phyloP scores from a whole-genome alignment of 1,140 invertebrate species.

The Lordiphosa mommai region DNA sequence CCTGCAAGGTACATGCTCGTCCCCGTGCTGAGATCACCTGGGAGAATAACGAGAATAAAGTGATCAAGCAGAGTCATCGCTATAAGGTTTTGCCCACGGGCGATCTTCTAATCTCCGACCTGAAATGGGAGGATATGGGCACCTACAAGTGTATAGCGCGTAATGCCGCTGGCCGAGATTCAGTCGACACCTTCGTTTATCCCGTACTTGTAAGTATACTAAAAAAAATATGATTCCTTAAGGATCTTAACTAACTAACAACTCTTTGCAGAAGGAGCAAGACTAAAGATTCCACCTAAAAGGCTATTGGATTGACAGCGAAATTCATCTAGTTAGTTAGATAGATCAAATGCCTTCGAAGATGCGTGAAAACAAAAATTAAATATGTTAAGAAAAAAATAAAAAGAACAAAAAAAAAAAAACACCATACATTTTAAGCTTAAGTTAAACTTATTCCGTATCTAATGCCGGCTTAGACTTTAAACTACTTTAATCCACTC shows the following conservation, averaged over 20 bases:
- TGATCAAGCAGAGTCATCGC: conserved; percentile 80
- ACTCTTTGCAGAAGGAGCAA: conserved; percentile 60
- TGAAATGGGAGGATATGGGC: conserved; percentile 91
- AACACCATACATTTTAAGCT: conserved; percentile 22
- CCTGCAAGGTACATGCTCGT: conserved; percentile 85
- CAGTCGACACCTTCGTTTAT: conserved; percentile 87
- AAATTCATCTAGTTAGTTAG: conserved; percentile 70
- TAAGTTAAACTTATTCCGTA: conserved; percentile 45
- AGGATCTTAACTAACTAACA: background rate
- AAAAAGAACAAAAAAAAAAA: conserved; percentile 24
- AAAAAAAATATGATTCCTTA: background rate
- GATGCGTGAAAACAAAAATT: conserved; percentile 56
- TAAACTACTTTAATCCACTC: conserved; percentile 29
- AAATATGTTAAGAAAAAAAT: conserved; percentile 37
- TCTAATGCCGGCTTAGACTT: conserved; percentile 76
- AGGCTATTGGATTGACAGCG: conserved; percentile 64
- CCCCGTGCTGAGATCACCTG: conserved; percentile 85
- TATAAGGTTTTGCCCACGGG: conserved; percentile 84
- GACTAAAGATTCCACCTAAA: conserved; percentile 54
- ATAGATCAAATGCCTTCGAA: conserved; percentile 76
- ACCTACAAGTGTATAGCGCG: conserved; percentile 87
- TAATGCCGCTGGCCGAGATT: conserved; percentile 84
- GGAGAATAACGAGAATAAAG: conserved; percentile 82
- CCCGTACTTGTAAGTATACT: conserved; percentile 84
- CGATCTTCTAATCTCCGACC: conserved; percentile 85